These are phyloP conservation scores for Adelphocoris suturalis DNA, from an alignment of 2,888 invertebrate species.

Conservation along the genomic window DNA sequence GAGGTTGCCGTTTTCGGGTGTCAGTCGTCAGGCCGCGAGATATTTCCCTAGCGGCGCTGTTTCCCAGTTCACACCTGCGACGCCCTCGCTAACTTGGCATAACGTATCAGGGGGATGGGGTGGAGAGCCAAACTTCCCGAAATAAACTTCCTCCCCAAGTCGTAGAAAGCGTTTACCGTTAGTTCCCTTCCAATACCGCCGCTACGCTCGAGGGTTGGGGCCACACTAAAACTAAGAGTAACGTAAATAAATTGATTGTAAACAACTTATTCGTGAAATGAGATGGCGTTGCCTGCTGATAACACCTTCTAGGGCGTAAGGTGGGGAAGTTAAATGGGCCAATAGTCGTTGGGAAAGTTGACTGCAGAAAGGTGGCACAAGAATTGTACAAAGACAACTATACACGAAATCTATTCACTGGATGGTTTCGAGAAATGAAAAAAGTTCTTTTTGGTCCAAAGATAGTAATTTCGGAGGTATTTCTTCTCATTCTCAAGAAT, in stretches of 20 bases:
- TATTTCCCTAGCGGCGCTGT: constrained; percentile 14
- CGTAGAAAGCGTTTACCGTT: neutral
- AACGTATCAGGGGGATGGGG: constrained; percentile 10
- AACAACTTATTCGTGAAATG: no score
- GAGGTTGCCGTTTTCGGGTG: neutral
- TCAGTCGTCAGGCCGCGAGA: neutral
- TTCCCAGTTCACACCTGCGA: constrained; percentile 26
- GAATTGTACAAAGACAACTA: no score
- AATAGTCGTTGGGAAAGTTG: no score
- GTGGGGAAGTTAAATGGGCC: no score
- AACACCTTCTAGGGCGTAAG: no score
- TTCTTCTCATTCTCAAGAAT: no score
- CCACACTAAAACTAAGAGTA: neutral
- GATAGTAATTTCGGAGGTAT: no score
- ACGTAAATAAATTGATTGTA: neutral
- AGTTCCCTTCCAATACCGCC: neutral
- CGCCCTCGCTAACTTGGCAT: constrained; percentile 2
- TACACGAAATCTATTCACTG: no score
- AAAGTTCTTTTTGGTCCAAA: no score
- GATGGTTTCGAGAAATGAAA: no score
- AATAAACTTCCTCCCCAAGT: constrained; percentile 19
- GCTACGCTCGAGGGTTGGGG: neutral
- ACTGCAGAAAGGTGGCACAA: no score
- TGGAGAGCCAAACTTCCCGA: neutral
- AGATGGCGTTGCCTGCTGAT: no score